A percentile compares a stretch with the other conserved stretches of the same genome.
phyloP scores from a whole-genome alignment of 2,888 invertebrate species.

The Hydrotaea cyrtoneurina region DNA sequence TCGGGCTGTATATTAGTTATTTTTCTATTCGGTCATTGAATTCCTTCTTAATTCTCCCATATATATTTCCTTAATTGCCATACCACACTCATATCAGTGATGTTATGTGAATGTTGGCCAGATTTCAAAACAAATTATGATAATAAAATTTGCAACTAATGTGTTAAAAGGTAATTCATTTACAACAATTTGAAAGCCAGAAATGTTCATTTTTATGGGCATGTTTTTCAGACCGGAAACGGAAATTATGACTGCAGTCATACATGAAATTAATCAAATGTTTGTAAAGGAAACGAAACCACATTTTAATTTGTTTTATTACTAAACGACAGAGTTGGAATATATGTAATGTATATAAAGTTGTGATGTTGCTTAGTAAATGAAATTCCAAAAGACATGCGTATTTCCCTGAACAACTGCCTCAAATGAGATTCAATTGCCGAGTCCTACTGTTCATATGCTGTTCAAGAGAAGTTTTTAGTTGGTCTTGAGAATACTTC shows the following conservation, averaged over 20 bases:
- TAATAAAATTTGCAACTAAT: constrained; percentile 19
- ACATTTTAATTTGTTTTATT: not conserved
- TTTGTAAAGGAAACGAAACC: not conserved
- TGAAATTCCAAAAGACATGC: too few species aligned
- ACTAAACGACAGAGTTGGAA: too few species aligned
- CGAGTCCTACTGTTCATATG: too few species aligned
- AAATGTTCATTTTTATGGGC: constrained; percentile 1
- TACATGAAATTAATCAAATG: constrained; percentile 19
- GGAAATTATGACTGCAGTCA: constrained; percentile 61
- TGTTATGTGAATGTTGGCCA: constrained; percentile 38
- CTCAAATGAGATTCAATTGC: too few species aligned
- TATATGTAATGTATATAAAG: too few species aligned
- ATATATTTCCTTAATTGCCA: not conserved
- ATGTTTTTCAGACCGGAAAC: constrained; percentile 54
- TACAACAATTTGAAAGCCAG: not conserved
- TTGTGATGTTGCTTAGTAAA: too few species aligned
- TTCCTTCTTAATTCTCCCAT: too few species aligned
- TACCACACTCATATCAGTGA: not conserved
- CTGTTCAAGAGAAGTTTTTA: too few species aligned
- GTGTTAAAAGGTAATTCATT: constrained; percentile 35
- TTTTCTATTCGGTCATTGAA: too few species aligned
- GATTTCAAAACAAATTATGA: constrained; percentile 33
- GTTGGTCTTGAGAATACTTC: too few species aligned
- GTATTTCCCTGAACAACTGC: too few species aligned
- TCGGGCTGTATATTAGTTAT: too few species aligned